Evolutionary conservation across 2,888 invertebrate genomes (phyloP), one percentile per base, ranked within the genome.

Genomic region (Aporophyla lueneburgensis): DNA sequence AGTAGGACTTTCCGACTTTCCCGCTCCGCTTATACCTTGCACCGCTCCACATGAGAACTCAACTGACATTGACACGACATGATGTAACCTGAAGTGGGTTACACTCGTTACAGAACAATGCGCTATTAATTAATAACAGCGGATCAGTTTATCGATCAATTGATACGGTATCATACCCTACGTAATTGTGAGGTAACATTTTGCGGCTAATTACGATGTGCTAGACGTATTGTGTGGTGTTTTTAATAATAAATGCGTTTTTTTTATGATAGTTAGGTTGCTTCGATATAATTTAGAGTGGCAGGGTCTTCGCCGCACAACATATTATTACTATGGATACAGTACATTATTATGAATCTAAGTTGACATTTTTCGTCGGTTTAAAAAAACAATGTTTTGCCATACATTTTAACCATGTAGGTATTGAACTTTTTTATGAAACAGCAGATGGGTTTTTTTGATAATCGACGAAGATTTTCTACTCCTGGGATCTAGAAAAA

Each of bases 11-110:
- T n/a, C n/a, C n/a, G n/a, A n/a, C n/a, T n/a, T n/a, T n/a, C 7
- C 5, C 65, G 51, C 68, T 80, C 59, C 46, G 61, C 71, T n/a
- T 51, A 68, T 74, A 1, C 56, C 71, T 78, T 43, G 14, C 21
- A 14, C 81, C 86, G 76, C 51, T 51, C 56, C 53, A 85, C 78
- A 81, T 83, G 86, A 86, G 85, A 87, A 80, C 80, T 80, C 71
- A 73, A 87, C 86, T 91, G 90, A 91, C 91, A 91, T 91, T 91
- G 91, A 90, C 91, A 91, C 81, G 83, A 65, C 70, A 78, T 91
- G 89, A 91, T 83, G 91, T 91, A 91, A 91, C 86, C 81, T 79
- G 86, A 90, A 89, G 83, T 89, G 85, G 86, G 87, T 84, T 84
- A 75, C 81, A 80, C 76, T 85, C 78, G 67, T 82, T 76, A 73